These are phyloP conservation scores for Caiman crocodilus DNA, from an alignment of 2,797 vertebrate genomes.

Conservation along the genomic window DNA sequence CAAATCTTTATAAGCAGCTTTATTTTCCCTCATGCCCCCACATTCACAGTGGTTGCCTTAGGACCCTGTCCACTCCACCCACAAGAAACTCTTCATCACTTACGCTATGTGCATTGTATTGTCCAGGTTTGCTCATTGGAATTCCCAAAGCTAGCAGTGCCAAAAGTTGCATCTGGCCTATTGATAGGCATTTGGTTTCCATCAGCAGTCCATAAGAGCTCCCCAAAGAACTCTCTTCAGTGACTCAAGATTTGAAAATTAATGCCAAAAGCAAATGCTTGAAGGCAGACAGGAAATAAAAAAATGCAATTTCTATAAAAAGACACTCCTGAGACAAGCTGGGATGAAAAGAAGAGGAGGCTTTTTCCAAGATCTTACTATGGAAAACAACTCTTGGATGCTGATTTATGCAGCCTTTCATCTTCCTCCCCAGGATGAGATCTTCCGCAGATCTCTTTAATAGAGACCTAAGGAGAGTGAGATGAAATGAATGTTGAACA, in stretches of 20 bases:
- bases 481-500: background rate
- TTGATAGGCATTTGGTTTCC: conserved; percentile 36
- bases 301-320: background rate
- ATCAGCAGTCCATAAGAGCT: background rate
- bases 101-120: background rate
- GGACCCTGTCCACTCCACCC: conserved; percentile 12
- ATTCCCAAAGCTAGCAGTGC: background rate
- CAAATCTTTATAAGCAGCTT: background rate
- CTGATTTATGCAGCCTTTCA: background rate
- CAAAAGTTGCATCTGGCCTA: conserved; percentile 40
- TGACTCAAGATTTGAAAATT: background rate
- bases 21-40: background rate
- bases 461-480: fast-evolving
- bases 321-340: conserved; percentile 19
- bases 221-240: conserved; percentile 9
- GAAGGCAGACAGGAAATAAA: conserved; percentile 51
- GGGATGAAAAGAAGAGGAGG: conserved; percentile 1
- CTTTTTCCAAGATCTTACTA: background rate
- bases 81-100: background rate
- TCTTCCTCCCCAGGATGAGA: background rate
- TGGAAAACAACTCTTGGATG: background rate
- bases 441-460: background rate
- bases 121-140: conserved; percentile 25
- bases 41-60: background rate
- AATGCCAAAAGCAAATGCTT: background rate